Evolutionary conservation across 2,113 vertebrate species (phyloP).

Genomic region (Rhinolophus ferrumequinum): DNA sequence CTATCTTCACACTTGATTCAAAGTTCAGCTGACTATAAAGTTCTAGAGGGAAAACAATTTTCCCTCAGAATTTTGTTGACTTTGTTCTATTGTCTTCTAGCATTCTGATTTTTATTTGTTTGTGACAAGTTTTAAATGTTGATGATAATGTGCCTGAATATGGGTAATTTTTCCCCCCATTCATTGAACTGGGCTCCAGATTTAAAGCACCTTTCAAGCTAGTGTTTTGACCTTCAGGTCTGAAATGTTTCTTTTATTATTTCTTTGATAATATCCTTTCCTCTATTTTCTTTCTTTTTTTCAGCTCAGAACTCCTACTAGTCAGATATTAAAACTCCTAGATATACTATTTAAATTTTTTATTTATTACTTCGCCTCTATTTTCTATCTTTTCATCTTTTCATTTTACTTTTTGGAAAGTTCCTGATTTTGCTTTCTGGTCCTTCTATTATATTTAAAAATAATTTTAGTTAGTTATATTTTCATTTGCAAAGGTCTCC

Average conservation of each 20-base stretch:
- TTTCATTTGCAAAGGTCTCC: slow-evolving; percentile 17
- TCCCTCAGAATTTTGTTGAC: not conserved
- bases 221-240: not conserved
- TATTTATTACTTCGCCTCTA: not conserved
- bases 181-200: not conserved
- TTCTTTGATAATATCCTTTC: slow-evolving; percentile 19
- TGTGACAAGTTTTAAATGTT: not conserved
- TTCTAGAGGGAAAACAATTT: slow-evolving; percentile 10
- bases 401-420: not conserved
- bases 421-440: not conserved
- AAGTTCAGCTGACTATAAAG: slow-evolving; percentile 8
- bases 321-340: not conserved
- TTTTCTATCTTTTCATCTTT: not conserved
- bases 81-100: not conserved
- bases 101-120: slow-evolving; percentile 1
- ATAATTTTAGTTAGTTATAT: not conserved
- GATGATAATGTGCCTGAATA: not conserved
- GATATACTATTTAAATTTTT: not conserved
- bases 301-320: not conserved
- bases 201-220: slow-evolving; percentile 18
- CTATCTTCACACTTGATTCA: not conserved
- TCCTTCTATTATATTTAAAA: slow-evolving; percentile 8
- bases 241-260: slow-evolving; percentile 6
- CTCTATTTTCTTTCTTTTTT: not conserved
- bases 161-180: not conserved